These are phyloP conservation scores for Melanotaenia maccullochi DNA, from an alignment of 2,797 vertebrate genomes.

Conservation along the genomic window DNA sequence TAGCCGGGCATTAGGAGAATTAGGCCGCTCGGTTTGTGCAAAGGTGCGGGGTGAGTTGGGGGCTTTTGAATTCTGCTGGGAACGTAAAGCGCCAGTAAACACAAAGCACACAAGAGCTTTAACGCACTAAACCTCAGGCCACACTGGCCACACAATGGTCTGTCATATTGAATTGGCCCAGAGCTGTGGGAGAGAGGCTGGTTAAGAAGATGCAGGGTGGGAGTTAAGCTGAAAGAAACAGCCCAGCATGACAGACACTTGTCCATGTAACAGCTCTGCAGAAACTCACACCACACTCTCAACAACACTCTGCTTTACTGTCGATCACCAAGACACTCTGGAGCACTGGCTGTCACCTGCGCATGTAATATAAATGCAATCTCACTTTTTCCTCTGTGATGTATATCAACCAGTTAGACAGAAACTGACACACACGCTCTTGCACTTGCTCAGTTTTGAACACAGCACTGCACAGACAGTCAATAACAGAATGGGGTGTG, in stretches of 20 bases:
- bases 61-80: slow-evolving; percentile 57
- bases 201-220: slow-evolving; percentile 70
- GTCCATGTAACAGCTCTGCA: slow-evolving; percentile 72
- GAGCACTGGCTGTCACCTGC: slow-evolving; percentile 73
- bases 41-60: slow-evolving; percentile 50
- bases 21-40: slow-evolving; percentile 55
- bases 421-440: slow-evolving; percentile 53
- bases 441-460: slow-evolving; percentile 54
- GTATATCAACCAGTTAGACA: slow-evolving; percentile 64
- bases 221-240: slow-evolving; percentile 72
- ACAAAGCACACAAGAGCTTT: slow-evolving; percentile 69
- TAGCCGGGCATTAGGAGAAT: slow-evolving; percentile 59
- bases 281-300: slow-evolving; percentile 70
- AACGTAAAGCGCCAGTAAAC: slow-evolving; percentile 76
- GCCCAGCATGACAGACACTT: slow-evolving; percentile 78
- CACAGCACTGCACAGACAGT: slow-evolving; percentile 77
- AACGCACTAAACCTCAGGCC: slow-evolving; percentile 71
- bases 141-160: slow-evolving; percentile 71
- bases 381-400: slow-evolving; percentile 67
- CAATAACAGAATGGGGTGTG: slow-evolving; percentile 80
- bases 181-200: slow-evolving; percentile 70
- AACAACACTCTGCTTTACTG: slow-evolving; percentile 76
- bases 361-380: slow-evolving; percentile 78
- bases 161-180: slow-evolving; percentile 73
- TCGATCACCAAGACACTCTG: slow-evolving; percentile 73